A percentile compares a stretch with the other conserved stretches of the same genome.
Evolutionary conservation across 2,113 vertebrate genomes (phyloP).

Genomic region (Crotalus tigris): DNA sequence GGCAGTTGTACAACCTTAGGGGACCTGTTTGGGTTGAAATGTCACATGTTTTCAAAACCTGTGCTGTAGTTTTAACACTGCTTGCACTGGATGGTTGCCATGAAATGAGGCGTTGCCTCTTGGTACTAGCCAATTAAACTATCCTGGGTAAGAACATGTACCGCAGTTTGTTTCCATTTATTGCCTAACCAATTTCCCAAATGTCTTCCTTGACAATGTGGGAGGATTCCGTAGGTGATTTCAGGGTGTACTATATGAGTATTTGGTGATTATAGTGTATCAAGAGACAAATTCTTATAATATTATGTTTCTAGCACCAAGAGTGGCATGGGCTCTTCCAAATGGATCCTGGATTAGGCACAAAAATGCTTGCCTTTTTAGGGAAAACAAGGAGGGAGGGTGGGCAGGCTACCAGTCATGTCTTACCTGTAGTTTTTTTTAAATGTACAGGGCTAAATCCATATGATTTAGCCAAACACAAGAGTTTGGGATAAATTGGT

Average conservation of each 20-base stretch:
- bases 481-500: background rate
- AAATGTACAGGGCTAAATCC: background rate
- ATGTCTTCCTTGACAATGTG: background rate
- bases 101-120: background rate
- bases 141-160: background rate
- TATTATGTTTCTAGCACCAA: background rate
- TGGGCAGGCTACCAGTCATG: background rate
- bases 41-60: slow-evolving; percentile 3
- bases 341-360: background rate
- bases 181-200: background rate
- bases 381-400: background rate
- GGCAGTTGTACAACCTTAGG: slow-evolving; percentile 17
- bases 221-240: background rate
- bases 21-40: background rate
- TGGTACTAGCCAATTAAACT: rapidly evolving
- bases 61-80: background rate
- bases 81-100: background rate
- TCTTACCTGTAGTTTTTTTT: background rate
- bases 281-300: background rate
- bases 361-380: background rate
- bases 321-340: background rate
- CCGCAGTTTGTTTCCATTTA: background rate
- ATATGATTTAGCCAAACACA: background rate
- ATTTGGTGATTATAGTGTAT: background rate
- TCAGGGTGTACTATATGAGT: background rate